phyloP scores from a whole-genome alignment of 2,797 vertebrate genomes.

The Sebastes vulpes region DNA sequence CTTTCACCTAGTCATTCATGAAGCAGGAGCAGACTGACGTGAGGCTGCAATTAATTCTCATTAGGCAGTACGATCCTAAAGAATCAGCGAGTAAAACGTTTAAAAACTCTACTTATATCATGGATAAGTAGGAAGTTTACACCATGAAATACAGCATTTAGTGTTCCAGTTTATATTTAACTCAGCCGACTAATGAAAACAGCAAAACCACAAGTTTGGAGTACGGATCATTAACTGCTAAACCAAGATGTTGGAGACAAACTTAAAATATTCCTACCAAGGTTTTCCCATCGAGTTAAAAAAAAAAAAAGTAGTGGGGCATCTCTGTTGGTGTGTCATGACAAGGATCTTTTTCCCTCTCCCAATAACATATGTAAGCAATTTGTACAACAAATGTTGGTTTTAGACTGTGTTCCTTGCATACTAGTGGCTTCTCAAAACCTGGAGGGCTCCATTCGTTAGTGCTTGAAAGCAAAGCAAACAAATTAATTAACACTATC shows the following conservation, averaged over 20 bases:
- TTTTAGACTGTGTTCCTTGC: slow-evolving; percentile 84
- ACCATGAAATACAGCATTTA: slow-evolving; percentile 30
- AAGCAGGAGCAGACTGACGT: neutral
- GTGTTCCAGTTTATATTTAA: slow-evolving; percentile 35
- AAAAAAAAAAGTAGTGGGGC: slow-evolving; percentile 47
- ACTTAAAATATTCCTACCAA: slow-evolving; percentile 51
- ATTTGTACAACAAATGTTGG: slow-evolving; percentile 90
- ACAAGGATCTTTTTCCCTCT: slow-evolving; percentile 69
- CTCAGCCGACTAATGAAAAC: slow-evolving; percentile 64
- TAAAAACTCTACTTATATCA: neutral
- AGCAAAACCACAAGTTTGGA: slow-evolving; percentile 70
- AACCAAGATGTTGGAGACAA: slow-evolving; percentile 63
- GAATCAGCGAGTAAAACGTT: neutral
- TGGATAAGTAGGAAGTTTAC: slow-evolving; percentile 19
- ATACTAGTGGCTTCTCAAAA: slow-evolving; percentile 84
- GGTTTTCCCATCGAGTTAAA: slow-evolving; percentile 48
- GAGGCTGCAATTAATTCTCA: slow-evolving; percentile 6
- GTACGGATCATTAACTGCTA: slow-evolving; percentile 70
- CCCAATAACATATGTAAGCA: slow-evolving; percentile 88
- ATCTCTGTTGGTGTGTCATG: slow-evolving; percentile 72
- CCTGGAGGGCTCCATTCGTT: slow-evolving; percentile 84
- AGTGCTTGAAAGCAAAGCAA: slow-evolving; percentile 87
- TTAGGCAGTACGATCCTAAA: neutral
- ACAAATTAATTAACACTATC: slow-evolving; percentile 93
- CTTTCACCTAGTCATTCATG: neutral